Evolutionary conservation across 2,113 vertebrate species (phyloP).

Genomic region (Pteropus alecto): DNA sequence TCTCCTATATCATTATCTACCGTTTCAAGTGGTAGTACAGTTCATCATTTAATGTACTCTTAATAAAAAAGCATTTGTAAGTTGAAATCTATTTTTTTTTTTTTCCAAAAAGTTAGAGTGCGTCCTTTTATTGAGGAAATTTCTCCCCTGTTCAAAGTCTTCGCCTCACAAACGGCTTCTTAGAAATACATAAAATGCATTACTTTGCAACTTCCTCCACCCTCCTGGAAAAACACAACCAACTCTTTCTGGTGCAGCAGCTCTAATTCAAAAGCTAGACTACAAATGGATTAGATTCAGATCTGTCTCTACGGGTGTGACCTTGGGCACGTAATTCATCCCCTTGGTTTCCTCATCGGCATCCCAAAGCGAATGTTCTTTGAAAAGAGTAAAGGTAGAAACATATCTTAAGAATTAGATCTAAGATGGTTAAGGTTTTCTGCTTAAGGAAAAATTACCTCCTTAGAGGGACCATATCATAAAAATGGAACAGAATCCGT

Average conservation of each 20-base stretch:
- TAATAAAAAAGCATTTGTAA: background rate
- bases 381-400: background rate
- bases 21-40: background rate
- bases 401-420: background rate
- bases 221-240: background rate
- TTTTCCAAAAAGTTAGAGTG: background rate
- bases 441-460: background rate
- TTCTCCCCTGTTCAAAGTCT: background rate
- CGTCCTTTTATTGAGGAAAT: background rate
- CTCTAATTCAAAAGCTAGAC: background rate
- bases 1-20: background rate
- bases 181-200: background rate
- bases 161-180: background rate
- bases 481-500: constrained; percentile 3
- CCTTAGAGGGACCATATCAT: background rate
- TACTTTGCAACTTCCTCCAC: constrained; percentile 21
- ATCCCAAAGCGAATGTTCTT: background rate
- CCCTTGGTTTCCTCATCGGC: background rate
- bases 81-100: background rate
- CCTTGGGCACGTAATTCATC: constrained; percentile 53
- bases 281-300: background rate
- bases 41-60: background rate
- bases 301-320: constrained; percentile 4
- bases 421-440: background rate
- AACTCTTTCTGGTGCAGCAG: background rate